Evolutionary conservation across 1,140 invertebrate species (phyloP).

Genomic region (Homalodisca vitripennis): DNA sequence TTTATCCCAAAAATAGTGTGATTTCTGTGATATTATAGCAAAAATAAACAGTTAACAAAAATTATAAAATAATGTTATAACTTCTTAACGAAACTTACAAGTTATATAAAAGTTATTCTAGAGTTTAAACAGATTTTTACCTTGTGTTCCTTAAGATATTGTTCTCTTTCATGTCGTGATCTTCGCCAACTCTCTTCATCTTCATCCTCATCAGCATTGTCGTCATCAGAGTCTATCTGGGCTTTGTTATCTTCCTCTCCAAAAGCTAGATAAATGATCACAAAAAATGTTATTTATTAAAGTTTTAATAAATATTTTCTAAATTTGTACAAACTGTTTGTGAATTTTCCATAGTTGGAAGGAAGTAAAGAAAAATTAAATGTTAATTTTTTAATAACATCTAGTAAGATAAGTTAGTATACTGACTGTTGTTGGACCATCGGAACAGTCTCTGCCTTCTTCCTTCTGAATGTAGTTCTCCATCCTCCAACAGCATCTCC

Average conservation of each 20-base stretch:
- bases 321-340: too few species aligned
- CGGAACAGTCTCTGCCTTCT: constrained; percentile 71
- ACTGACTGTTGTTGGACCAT: constrained; percentile 72
- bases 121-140: constrained; percentile 4
- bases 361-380: constrained; percentile 9
- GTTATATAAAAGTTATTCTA: too few species aligned
- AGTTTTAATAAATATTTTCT: too few species aligned
- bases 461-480: constrained; percentile 74
- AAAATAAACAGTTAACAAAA: too few species aligned
- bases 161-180: constrained; percentile 62
- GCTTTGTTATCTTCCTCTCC: constrained; percentile 48
- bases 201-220: constrained; percentile 59
- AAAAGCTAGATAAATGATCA: too few species aligned
- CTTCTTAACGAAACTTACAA: too few species aligned
- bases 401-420: constrained; percentile 59
- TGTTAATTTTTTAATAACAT: constrained; percentile 25
- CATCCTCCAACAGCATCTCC: constrained; percentile 82
- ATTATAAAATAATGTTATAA: too few species aligned
- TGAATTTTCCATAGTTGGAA: not conserved
- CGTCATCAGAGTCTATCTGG: constrained; percentile 42
- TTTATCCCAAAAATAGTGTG: too few species aligned
- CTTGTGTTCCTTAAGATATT: constrained; percentile 59
- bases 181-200: constrained; percentile 68
- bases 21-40: too few species aligned
- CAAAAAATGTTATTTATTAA: too few species aligned